Evolutionary conservation across 2,797 vertebrate genomes (phyloP).

Genomic region (Lates japonicus): DNA sequence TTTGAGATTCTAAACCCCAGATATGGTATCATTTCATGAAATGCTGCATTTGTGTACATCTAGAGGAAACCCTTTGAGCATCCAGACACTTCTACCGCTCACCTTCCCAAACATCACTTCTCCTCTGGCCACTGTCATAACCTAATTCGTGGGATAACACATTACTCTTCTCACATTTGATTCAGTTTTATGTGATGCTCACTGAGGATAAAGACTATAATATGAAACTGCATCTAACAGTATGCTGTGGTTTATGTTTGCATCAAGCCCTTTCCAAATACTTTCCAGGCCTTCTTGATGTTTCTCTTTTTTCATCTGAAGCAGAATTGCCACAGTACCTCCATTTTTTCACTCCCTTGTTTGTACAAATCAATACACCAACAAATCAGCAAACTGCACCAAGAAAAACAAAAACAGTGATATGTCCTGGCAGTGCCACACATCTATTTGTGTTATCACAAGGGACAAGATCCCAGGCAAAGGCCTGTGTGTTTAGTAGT

Average conservation of each 20-base stretch:
- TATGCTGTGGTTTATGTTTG: too few species aligned
- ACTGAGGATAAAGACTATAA: too few species aligned
- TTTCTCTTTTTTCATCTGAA: background rate
- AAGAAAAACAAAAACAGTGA: background rate
- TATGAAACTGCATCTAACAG: too few species aligned
- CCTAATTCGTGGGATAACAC: too few species aligned
- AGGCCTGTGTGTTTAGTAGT: slow-evolving; percentile 16
- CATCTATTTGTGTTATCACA: background rate
- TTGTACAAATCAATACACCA: background rate
- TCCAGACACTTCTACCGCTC: background rate
- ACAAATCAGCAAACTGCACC: slow-evolving; percentile 22
- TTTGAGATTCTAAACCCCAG: too few species aligned
- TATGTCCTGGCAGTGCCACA: slow-evolving; percentile 7
- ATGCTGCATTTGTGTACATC: background rate
- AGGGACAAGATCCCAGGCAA: background rate
- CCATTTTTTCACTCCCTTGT: background rate
- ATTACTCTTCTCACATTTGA: too few species aligned
- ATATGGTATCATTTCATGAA: background rate
- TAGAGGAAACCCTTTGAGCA: background rate
- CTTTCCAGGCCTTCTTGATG: background rate
- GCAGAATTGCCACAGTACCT: background rate
- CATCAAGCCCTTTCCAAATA: background rate
- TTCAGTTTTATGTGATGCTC: too few species aligned
- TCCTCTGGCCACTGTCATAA: too few species aligned
- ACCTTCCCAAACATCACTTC: background rate